Evolutionary conservation across 92 coral and sea anemone genomes (phyloP).

Genomic region (Anthopleura xanthogrammica): DNA sequence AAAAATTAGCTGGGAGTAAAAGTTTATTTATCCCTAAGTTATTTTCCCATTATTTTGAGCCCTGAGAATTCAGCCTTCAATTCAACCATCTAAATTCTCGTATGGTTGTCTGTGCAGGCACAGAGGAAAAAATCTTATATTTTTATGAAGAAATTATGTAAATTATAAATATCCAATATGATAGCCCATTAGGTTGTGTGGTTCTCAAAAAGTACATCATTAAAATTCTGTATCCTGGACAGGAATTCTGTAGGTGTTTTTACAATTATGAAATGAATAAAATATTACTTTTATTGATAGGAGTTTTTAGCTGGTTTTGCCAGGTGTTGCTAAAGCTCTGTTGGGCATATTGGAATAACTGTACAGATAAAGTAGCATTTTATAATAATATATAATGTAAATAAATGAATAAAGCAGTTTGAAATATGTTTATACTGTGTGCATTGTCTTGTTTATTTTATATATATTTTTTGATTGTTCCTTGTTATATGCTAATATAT

Average conservation of each 20-base stretch:
- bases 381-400: constrained; percentile 20
- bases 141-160: not conserved
- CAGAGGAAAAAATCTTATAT: not conserved
- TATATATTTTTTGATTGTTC: not conserved
- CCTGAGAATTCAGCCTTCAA: too few species aligned
- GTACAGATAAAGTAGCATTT: constrained; percentile 16
- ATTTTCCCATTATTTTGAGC: not conserved
- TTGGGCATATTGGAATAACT: constrained; percentile 1
- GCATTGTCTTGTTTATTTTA: not conserved
- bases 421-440: not conserved
- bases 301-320: not conserved
- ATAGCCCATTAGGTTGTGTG: not conserved
- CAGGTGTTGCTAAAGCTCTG: not conserved
- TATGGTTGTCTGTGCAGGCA: not conserved
- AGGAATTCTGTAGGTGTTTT: not conserved
- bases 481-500: too few species aligned
- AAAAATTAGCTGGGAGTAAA: too few species aligned
- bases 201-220: not conserved
- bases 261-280: not conserved
- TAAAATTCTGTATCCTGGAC: not conserved
- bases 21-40: too few species aligned
- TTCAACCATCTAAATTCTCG: too few species aligned
- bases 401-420: constrained; percentile 3
- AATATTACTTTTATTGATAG: not conserved
- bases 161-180: not conserved